Percentiles rank a stretch among this genome's conserved stretches.
Evolutionary conservation across 2,797 vertebrate species (phyloP).

Genomic region (Enteromius radiatus): DNA sequence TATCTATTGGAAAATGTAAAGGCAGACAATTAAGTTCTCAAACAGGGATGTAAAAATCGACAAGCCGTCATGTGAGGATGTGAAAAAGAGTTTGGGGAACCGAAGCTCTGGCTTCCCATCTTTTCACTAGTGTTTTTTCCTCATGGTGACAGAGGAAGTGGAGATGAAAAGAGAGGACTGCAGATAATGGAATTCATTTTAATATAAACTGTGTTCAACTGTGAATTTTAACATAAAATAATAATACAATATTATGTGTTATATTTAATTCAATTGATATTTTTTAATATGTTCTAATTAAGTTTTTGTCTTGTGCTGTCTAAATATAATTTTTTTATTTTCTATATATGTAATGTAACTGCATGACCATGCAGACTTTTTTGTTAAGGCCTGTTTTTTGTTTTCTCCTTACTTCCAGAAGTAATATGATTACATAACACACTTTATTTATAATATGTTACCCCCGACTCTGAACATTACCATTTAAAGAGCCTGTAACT

Average conservation of each 20-base stretch:
- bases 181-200: neutral
- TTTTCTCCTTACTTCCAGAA: constrained; percentile 1
- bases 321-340: neutral
- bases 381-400: neutral
- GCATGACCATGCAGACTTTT: neutral
- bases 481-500: neutral
- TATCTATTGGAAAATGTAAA: constrained; percentile 79
- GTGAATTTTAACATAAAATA: neutral
- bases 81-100: constrained; percentile 64
- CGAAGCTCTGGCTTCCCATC: constrained; percentile 43
- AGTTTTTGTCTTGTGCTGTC: neutral
- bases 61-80: constrained; percentile 62
- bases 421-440: neutral
- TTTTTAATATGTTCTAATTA: neutral
- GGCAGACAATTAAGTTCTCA: constrained; percentile 75
- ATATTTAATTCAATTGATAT: neutral
- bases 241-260: neutral
- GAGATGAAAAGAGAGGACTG: neutral
- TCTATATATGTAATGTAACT: neutral
- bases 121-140: constrained; percentile 35
- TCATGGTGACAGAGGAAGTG: neutral
- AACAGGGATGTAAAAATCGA: constrained; percentile 67
- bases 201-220: neutral
- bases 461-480: neutral
- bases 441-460: neutral